Base-by-base conservation (phyloP, 2,888 invertebrate genomes). In the Terebella lapidaria region DNA sequence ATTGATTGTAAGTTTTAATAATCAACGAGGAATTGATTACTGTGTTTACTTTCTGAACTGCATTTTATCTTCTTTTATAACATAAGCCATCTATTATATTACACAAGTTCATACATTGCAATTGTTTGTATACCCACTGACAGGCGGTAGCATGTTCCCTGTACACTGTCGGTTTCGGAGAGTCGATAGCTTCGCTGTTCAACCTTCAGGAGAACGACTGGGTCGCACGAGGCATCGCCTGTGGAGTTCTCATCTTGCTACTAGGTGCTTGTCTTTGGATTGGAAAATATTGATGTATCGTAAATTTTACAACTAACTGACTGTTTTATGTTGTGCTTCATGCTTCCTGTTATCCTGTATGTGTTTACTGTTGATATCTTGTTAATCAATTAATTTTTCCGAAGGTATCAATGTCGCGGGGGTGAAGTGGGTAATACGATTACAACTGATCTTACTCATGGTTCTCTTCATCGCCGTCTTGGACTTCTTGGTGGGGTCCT, bases 371-470 rank as follows among this genome's bases (percentile, higher is more conserved):
- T 35, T 35, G 10, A 35, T 10, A 35, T 35, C 10, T 35, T 15
- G n/a, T n/a, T 10, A 15, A 35, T 35, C n/a, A 35, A 35, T 35
- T 35, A n/a, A 15, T 35, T 35, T 10, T 35, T 35, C n/a, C n/a
- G 10, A 72, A 83, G 83, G 89, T 64, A 94, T 96, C 69, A 96
- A 97, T 83, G 85, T 95, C 47, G 94, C 95, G 27, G 96, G 96
- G 46, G 95, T 97, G 0, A 95, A 95, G 80, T 96, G 95, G 94
- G 95, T 97, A 27, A 90, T 97, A 60, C 92, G 96, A 75, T 83
- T 96, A 58, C 96, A 97, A 78, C 93, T 96, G 82, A 83, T 90
- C 30, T 85, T 97, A 51, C 84, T 96, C 26, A 84, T 94, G 69
- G 87, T 94, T 58, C 85, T 97, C 60, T 84, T 94, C 57, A 81